Conservation (phyloP, 1,140 invertebrate species). For the Drosophila novamexicana region DNA sequence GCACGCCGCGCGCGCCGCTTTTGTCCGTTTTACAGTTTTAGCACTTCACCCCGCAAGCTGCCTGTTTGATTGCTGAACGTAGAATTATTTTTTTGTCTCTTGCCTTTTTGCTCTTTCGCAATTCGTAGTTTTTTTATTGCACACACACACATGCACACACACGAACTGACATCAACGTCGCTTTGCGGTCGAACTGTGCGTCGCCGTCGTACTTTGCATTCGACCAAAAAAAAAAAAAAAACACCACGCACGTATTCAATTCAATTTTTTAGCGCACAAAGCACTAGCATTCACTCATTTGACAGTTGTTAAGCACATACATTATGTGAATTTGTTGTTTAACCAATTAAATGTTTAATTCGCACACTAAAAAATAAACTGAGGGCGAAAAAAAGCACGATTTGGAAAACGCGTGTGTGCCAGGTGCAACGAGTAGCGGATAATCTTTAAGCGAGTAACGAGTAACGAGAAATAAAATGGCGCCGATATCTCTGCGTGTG, state of each 20-base stretch:
- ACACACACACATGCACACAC: slow-evolving; percentile 26
- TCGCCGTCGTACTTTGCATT: slow-evolving; percentile 56
- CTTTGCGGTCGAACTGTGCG: slow-evolving; percentile 50
- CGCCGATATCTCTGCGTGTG: slow-evolving; percentile 46
- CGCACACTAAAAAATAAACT: slow-evolving; percentile 57
- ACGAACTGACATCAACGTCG: slow-evolving; percentile 42
- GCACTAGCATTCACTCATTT: neutral
- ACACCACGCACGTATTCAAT: slow-evolving; percentile 33
- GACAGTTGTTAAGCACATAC: slow-evolving; percentile 10
- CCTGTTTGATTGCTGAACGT: slow-evolving; percentile 45
- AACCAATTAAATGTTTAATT: slow-evolving; percentile 42
- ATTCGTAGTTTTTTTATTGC: slow-evolving; percentile 52
- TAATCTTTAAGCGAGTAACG: slow-evolving; percentile 37
- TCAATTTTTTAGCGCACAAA: slow-evolving; percentile 10
- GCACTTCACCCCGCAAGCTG: slow-evolving; percentile 2
- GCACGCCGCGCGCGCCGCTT: slow-evolving; percentile 49
- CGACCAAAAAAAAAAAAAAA: slow-evolving; percentile 22
- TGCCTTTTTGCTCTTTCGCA: slow-evolving; percentile 60
- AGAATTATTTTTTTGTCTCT: slow-evolving; percentile 48
- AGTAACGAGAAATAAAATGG: slow-evolving; percentile 49
- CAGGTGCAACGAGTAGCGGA: slow-evolving; percentile 53
- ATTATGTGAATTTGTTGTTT: slow-evolving; percentile 17
- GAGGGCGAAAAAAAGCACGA: slow-evolving; percentile 70
- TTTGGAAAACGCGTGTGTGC: slow-evolving; percentile 75
- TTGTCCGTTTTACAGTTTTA: slow-evolving; percentile 33